phyloP scores from a whole-genome alignment of 2,113 vertebrate genomes.

The Eretmochelys imbricata region DNA sequence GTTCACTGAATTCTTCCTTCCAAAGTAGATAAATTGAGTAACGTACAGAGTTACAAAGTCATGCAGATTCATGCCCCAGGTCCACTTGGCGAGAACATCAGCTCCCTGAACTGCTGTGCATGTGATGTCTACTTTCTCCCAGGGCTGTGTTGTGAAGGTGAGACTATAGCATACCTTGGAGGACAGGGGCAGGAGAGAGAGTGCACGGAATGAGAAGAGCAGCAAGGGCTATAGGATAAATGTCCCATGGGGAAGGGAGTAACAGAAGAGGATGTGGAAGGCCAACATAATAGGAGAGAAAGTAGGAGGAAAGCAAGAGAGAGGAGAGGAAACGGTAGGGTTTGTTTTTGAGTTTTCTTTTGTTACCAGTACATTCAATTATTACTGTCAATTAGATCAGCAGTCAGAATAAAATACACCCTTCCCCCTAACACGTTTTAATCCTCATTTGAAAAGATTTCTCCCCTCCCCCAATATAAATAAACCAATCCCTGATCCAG shows the following conservation, averaged over 20 bases:
- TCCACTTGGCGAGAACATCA: background rate
- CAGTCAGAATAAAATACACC: background rate
- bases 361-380: background rate
- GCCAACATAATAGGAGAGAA: background rate
- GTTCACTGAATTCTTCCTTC: background rate
- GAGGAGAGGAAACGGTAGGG: background rate
- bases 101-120: background rate
- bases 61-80: background rate
- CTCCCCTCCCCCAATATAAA: fast-evolving
- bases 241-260: background rate
- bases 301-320: background rate
- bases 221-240: background rate
- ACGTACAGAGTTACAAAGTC: background rate
- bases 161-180: background rate
- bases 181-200: background rate
- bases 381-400: background rate
- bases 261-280: background rate
- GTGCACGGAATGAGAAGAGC: background rate
- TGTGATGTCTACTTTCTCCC: background rate
- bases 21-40: background rate
- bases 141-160: background rate
- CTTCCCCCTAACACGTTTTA: background rate
- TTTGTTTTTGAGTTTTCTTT: background rate
- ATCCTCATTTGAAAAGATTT: background rate
- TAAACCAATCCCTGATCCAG: background rate